A percentile compares a stretch with the other conserved stretches of the same genome.
Evolutionary conservation across 2,113 vertebrate species (phyloP).

Genomic region (Dasyurus viverrinus): DNA sequence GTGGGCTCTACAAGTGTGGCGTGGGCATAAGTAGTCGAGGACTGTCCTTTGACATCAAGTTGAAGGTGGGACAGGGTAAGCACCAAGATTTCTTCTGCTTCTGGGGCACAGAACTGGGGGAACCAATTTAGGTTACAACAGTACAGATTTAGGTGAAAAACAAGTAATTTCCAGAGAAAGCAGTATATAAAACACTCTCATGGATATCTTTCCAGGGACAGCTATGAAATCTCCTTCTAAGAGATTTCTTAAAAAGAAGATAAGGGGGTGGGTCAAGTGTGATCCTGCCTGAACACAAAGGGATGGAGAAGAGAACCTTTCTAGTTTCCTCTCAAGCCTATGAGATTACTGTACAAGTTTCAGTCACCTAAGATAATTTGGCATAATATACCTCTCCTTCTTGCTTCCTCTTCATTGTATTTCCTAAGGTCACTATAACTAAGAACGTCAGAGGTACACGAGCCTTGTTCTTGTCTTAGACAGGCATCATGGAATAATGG

Average conservation of each 20-base stretch:
- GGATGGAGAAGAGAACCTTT: not conserved
- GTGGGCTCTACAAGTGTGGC: conserved; percentile 81
- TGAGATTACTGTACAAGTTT: not conserved
- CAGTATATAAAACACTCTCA: not conserved
- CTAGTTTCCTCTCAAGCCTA: not conserved
- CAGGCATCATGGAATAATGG: not conserved
- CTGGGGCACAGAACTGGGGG: not conserved
- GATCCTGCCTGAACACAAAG: not conserved
- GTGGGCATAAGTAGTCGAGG: conserved; percentile 71
- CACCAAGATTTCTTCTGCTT: not conserved
- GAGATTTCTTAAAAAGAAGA: not conserved
- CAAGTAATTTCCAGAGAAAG: not conserved
- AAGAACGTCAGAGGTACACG: not conserved
- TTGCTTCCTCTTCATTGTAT: not conserved
- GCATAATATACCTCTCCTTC: not conserved
- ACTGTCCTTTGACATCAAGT: conserved; percentile 71
- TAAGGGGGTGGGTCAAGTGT: not conserved
- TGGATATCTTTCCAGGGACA: not conserved
- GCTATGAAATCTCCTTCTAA: not conserved
- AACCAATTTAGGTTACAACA: too few relatives aligned
- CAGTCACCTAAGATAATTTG: not conserved
- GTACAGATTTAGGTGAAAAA: not conserved
- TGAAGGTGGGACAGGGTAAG: conserved; percentile 80
- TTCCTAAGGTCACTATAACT: not conserved
- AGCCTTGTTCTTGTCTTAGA: not conserved